These are phyloP conservation scores for Heterotis niloticus DNA, from an alignment of 2,113 vertebrate genomes.

Conservation along the genomic window DNA sequence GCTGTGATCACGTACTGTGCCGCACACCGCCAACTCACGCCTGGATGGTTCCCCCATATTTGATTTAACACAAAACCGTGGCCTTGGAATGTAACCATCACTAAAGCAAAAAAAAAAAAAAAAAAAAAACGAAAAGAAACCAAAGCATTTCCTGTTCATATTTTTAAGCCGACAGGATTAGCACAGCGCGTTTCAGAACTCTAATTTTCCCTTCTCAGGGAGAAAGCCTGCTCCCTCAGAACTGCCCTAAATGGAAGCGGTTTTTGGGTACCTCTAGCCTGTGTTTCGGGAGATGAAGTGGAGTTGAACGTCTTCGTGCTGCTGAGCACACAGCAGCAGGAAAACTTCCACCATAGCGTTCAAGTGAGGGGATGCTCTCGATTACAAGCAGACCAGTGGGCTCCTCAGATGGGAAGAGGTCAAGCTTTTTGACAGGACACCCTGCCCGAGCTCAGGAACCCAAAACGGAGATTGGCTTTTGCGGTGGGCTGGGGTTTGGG, in stretches of 20 bases:
- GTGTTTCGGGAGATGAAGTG: background rate
- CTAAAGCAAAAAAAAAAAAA: background rate
- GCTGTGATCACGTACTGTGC: background rate
- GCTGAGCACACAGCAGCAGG: background rate
- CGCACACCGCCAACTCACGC: background rate
- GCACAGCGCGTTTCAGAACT: background rate
- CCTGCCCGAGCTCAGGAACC: no score
- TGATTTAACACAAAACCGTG: background rate
- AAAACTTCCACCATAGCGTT: background rate
- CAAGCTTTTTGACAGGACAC: no score
- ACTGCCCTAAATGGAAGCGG: background rate
- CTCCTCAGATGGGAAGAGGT: no score
- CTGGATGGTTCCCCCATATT: background rate
- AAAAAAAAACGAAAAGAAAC: background rate
- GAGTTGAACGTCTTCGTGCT: background rate
- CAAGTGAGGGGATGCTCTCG: background rate
- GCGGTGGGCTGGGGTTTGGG: background rate
- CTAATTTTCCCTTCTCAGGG: background rate
- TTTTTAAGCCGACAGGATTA: slow-evolving; percentile 24
- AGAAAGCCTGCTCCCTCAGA: background rate
- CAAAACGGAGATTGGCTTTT: background rate
- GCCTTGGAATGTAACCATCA: slow-evolving; percentile 11
- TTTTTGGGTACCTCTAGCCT: background rate
- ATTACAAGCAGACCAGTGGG: background rate
- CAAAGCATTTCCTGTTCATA: slow-evolving; percentile 34